Evolutionary conservation across 2,888 invertebrate genomes (phyloP).

Genomic region (Ferdinandea cuprea): DNA sequence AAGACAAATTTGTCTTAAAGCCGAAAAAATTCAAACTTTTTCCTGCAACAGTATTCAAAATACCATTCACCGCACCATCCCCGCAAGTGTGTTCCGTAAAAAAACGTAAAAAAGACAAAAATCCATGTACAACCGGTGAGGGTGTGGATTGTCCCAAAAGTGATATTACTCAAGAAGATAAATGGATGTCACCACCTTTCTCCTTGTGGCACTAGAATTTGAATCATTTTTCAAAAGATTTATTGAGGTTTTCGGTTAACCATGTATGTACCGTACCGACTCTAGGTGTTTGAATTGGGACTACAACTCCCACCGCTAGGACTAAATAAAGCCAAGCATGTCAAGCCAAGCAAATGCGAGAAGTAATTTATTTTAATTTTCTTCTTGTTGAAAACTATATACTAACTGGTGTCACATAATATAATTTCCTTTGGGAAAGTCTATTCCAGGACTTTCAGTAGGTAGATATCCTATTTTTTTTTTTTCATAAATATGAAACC

Average conservation of each 20-base stretch:
- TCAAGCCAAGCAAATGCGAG: slow-evolving; percentile 26
- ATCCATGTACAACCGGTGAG: slow-evolving; percentile 17
- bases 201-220: slow-evolving; percentile 64
- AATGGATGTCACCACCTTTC: slow-evolving; percentile 73
- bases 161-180: slow-evolving; percentile 74
- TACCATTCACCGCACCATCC: background rate
- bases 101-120: slow-evolving; percentile 20
- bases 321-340: background rate
- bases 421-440: slow-evolving; percentile 7
- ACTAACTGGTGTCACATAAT: slow-evolving; percentile 34
- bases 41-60: background rate
- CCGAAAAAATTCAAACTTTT: too few species aligned
- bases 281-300: slow-evolving; percentile 40
- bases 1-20: too few species aligned
- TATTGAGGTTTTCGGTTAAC: slow-evolving; percentile 65
- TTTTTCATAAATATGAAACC: background rate
- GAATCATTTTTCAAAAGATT: slow-evolving; percentile 74
- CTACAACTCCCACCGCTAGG: slow-evolving; percentile 2
- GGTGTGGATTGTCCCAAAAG: slow-evolving; percentile 67
- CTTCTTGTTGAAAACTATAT: slow-evolving; percentile 49
- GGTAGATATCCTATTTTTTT: background rate
- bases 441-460: slow-evolving; percentile 14
- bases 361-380: slow-evolving; percentile 70
- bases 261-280: slow-evolving; percentile 1
- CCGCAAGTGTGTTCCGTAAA: background rate